Evolutionary conservation across 2,113 vertebrate species (phyloP).

Genomic region (Brachyistius frenatus): DNA sequence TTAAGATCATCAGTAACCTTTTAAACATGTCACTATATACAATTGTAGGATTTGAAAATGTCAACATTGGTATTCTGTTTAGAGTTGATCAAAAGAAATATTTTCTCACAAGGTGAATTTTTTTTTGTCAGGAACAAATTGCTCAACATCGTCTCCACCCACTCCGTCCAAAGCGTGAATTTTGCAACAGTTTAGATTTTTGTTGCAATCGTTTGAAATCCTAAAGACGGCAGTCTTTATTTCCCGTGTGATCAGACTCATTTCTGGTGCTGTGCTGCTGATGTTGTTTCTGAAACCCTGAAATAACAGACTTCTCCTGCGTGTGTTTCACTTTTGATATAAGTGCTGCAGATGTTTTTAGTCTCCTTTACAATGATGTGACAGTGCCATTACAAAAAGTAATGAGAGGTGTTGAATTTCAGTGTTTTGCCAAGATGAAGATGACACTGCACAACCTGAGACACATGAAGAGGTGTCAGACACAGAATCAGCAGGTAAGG

Average conservation of each 20-base stretch:
- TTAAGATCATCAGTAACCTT: no score
- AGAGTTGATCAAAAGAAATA: not conserved
- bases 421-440: conserved; percentile 42
- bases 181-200: conserved; percentile 54
- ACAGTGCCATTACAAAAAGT: not conserved
- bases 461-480: rapidly evolving
- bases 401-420: conserved; percentile 32
- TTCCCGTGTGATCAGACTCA: conserved; percentile 34
- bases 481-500: not conserved
- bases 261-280: not conserved
- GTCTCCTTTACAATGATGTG: not conserved
- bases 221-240: conserved; percentile 18
- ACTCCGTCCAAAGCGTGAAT: not conserved
- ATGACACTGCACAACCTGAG: rapidly evolving
- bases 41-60: no score
- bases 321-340: not conserved
- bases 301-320: not conserved
- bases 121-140: conserved; percentile 31
- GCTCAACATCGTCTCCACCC: conserved; percentile 43
- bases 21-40: no score
- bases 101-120: not conserved
- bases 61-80: not conserved
- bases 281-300: not conserved
- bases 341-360: not conserved
- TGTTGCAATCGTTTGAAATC: conserved; percentile 14